A percentile compares a stretch with the other conserved stretches of the same genome.
phyloP scores from a whole-genome alignment of 2,113 vertebrate genomes.

The Leptosomus discolor region DNA sequence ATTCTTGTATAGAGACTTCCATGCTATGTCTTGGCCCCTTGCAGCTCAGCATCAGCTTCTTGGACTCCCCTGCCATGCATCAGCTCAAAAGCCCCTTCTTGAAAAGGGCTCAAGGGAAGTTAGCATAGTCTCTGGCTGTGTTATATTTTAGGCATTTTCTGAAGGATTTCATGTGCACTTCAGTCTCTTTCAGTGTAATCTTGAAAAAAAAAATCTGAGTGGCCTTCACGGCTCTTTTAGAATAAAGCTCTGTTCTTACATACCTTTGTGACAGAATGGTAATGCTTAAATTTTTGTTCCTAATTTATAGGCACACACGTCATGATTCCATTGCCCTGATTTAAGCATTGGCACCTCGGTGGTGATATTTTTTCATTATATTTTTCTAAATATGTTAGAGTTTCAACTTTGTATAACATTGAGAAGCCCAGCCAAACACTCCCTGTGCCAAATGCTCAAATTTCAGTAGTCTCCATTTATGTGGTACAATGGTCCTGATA shows the following conservation, averaged over 20 bases:
- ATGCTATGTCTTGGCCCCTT: not conserved
- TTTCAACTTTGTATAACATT: not conserved
- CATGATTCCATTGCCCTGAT: not conserved
- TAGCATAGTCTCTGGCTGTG: not conserved
- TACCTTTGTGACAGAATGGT: not conserved
- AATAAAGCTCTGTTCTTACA: not conserved
- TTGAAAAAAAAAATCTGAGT: not conserved
- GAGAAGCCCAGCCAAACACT: not conserved
- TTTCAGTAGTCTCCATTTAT: not conserved
- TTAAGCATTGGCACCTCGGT: not conserved
- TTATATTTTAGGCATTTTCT: not conserved
- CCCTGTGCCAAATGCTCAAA: not conserved
- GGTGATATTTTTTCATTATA: not conserved
- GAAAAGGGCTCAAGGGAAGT: not conserved
- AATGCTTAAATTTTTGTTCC: not conserved
- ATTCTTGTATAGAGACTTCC: not conserved
- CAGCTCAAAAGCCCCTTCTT: not conserved
- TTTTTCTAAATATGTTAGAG: not conserved
- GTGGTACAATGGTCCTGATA: not conserved
- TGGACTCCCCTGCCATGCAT: not conserved
- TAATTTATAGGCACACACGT: not conserved
- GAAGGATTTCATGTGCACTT: not conserved
- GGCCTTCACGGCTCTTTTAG: not conserved
- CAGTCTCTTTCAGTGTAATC: not conserved
- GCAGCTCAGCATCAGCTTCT: not conserved